These are phyloP conservation scores for Crotalus helleri DNA, from an alignment of 2,113 vertebrate genomes.

Conservation along the genomic window DNA sequence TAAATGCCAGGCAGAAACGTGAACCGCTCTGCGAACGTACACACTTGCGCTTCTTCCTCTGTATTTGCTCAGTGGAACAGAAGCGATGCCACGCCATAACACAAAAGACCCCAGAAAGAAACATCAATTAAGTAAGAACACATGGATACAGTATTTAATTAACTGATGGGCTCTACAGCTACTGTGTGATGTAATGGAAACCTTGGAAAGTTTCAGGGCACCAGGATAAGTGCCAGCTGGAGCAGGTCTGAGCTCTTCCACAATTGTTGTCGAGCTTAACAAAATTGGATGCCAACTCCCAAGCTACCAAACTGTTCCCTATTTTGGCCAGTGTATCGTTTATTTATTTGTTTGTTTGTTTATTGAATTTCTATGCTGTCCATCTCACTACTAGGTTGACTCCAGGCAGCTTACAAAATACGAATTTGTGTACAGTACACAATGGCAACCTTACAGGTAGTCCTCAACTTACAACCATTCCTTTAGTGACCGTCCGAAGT, in stretches of 20 bases:
- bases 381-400: too few species aligned
- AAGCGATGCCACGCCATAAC: slow-evolving; percentile 87
- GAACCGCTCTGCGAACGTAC: slow-evolving; percentile 62
- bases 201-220: slow-evolving; percentile 50
- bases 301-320: too few species aligned
- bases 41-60: slow-evolving; percentile 72
- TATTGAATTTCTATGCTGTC: too few species aligned
- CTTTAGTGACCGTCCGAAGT: too few species aligned
- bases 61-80: slow-evolving; percentile 92
- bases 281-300: neutral
- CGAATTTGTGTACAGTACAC: too few species aligned
- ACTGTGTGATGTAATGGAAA: slow-evolving; percentile 68
- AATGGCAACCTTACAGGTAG: too few species aligned
- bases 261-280: neutral
- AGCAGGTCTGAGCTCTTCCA: neutral
- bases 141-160: slow-evolving; percentile 74
- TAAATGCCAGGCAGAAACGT: slow-evolving; percentile 61
- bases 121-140: slow-evolving; percentile 92
- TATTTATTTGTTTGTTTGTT: neutral
- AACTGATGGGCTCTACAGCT: slow-evolving; percentile 66
- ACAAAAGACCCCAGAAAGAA: slow-evolving; percentile 91
- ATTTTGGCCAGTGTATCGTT: neutral
- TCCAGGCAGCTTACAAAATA: too few species aligned
- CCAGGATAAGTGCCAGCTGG: slow-evolving; percentile 35
- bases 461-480: too few species aligned